These are phyloP conservation scores for Acrocephalus scirpaceus DNA, from an alignment of 2,797 vertebrate genomes.

Conservation along the genomic window DNA sequence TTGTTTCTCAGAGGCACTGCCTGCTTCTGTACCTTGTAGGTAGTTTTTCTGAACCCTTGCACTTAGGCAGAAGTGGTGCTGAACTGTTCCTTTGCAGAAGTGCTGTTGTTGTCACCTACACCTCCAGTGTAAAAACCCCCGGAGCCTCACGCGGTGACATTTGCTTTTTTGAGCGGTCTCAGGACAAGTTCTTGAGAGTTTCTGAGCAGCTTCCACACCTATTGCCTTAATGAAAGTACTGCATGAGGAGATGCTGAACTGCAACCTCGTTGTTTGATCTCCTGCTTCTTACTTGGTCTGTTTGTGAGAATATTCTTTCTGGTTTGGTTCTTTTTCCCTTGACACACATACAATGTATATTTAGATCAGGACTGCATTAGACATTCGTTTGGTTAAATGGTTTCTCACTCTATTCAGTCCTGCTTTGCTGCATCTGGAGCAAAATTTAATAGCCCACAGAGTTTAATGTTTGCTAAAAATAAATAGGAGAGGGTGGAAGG, in stretches of 20 bases:
- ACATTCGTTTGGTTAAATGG: neutral
- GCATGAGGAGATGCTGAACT: neutral
- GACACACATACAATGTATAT: neutral
- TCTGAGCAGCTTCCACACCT: neutral
- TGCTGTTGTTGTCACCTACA: neutral
- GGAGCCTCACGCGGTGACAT: neutral
- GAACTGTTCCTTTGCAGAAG: neutral
- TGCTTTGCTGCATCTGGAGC: slow-evolving; percentile 9
- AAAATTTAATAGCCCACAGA: slow-evolving; percentile 4
- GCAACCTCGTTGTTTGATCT: neutral
- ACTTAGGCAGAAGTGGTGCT: neutral
- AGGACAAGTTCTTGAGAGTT: neutral
- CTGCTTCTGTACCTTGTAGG: neutral
- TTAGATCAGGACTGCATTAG: neutral
- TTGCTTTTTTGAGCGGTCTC: neutral
- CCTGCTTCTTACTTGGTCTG: neutral
- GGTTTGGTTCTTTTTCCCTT: neutral
- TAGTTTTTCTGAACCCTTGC: neutral
- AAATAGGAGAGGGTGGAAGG: neutral
- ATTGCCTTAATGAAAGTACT: neutral
- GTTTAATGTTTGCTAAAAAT: slow-evolving; percentile 24
- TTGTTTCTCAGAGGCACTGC: neutral
- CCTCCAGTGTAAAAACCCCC: neutral
- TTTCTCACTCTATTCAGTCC: slow-evolving; percentile 1
- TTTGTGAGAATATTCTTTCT: neutral